Evolutionary conservation across 1,140 invertebrate genomes (phyloP).

Genomic region (Orchesella cincta): DNA sequence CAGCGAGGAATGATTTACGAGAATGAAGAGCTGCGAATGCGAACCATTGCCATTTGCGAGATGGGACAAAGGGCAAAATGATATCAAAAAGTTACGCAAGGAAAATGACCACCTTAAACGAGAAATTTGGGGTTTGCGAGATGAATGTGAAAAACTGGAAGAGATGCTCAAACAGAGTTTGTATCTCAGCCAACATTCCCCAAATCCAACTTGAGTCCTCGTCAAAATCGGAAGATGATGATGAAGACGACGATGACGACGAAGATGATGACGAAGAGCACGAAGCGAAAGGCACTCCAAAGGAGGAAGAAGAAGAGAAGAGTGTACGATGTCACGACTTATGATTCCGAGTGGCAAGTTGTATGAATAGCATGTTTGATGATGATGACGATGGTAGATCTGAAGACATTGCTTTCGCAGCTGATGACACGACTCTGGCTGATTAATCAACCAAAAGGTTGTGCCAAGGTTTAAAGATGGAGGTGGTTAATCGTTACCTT

Average conservation of each 20-base stretch:
- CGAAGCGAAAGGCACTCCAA: slow-evolving; percentile 36
- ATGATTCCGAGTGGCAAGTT: slow-evolving; percentile 64
- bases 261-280: slow-evolving; percentile 46
- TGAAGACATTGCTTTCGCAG: slow-evolving; percentile 46
- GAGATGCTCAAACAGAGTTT: slow-evolving; percentile 67
- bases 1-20: slow-evolving; percentile 62
- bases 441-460: no score
- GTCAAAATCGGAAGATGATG: slow-evolving; percentile 52
- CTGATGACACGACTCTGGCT: slow-evolving; percentile 5
- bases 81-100: slow-evolving; percentile 80
- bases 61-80: slow-evolving; percentile 86
- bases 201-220: not conserved
- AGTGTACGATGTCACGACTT: slow-evolving; percentile 52
- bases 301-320: slow-evolving; percentile 51
- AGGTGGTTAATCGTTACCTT: no score
- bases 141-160: slow-evolving; percentile 83
- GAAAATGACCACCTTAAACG: slow-evolving; percentile 83
- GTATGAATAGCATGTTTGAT: slow-evolving; percentile 69
- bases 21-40: slow-evolving; percentile 84
- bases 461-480: no score
- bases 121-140: slow-evolving; percentile 81
- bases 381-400: slow-evolving; percentile 60
- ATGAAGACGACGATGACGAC: slow-evolving; percentile 51
- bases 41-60: slow-evolving; percentile 89
- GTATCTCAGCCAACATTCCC: slow-evolving; percentile 25